These are phyloP conservation scores for Zaprionus africanus DNA, from an alignment of 1,140 invertebrate genomes.

Conservation along the genomic window DNA sequence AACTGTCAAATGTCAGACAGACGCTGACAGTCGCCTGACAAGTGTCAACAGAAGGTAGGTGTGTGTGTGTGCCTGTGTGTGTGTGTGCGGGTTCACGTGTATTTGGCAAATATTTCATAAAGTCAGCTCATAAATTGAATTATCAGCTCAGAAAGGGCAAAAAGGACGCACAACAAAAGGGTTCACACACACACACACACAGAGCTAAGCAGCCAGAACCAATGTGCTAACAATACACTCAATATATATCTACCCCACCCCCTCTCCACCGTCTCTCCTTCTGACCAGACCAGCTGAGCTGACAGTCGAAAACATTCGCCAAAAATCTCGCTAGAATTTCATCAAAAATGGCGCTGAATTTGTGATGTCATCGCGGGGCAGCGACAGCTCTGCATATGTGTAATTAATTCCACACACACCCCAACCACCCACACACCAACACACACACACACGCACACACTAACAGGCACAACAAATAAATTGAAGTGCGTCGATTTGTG, in stretches of 20 bases:
- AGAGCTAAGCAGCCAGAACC: conserved; percentile 37
- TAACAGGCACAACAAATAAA: conserved; percentile 53
- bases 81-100: conserved; percentile 36
- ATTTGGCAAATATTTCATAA: conserved; percentile 56
- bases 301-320: conserved; percentile 14
- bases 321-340: conserved; percentile 11
- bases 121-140: conserved; percentile 61
- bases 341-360: conserved; percentile 25
- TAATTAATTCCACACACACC: conserved; percentile 61
- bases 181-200: conserved; percentile 19
- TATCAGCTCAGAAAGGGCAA: conserved; percentile 51
- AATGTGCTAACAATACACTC: conserved; percentile 39
- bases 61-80: conserved; percentile 1
- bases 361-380: conserved; percentile 67
- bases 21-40: conserved; percentile 71
- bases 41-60: conserved; percentile 74
- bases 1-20: conserved; percentile 76
- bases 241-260: not conserved
- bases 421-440: conserved; percentile 17
- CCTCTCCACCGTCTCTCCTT: not conserved
- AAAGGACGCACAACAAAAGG: conserved; percentile 45
- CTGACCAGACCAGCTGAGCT: conserved; percentile 32
- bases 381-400: conserved; percentile 32
- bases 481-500: conserved; percentile 76
- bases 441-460: conserved; percentile 16